Base-by-base conservation (phyloP, 2,888 invertebrate species). In the Apodemia zela region DNA sequence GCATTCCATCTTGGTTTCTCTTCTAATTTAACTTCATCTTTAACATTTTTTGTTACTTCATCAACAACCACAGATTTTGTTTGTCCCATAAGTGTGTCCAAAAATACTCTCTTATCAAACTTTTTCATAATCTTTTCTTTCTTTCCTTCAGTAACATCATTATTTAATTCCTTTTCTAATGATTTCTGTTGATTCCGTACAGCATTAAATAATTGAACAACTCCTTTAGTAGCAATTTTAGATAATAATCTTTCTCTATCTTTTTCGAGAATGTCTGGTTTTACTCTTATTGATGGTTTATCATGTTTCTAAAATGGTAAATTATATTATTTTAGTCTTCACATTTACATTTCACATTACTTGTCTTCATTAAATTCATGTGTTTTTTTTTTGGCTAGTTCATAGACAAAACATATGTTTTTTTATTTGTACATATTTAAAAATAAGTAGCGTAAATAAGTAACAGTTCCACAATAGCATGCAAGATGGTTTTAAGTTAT, bases 191-290 rank as follows among this genome's bases (percentile, higher is more conserved):
- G 98, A 72, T 95, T 93, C 74, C 94, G 94, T 0, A 98, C 98
- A 42, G 97, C 96, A 92, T 98, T 98, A 76, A 98, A 98, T 68
- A 98, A 88, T 79, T 98, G 98, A 0, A 98, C 97, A 0, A 98
- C 97, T 75, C 98, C 98, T 81, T 96, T 96, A 47, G 97, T 98
- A 11, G 97, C 98, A 73, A 98, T 96, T 93, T 96, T 97, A 45
- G 95, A 90, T 60, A 98, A 82, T 64, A 93, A 87, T 72, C 94
- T 94, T 83, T 98, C 98, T 70, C 95, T 93, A 63, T 96, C 96
- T 73, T 94, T 94, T 71, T 97, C 96, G 69, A 94, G 83, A 69
- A 94, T 92, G 65, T 95, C 93, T 57, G 98, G 97, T 87, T 96
- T 97, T 0, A 94, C 83, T 73, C 97, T 89, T 62, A 96, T 90